Evolutionary conservation across 2,113 vertebrate species (phyloP).

Genomic region (Forbesichthys papilliferus): DNA sequence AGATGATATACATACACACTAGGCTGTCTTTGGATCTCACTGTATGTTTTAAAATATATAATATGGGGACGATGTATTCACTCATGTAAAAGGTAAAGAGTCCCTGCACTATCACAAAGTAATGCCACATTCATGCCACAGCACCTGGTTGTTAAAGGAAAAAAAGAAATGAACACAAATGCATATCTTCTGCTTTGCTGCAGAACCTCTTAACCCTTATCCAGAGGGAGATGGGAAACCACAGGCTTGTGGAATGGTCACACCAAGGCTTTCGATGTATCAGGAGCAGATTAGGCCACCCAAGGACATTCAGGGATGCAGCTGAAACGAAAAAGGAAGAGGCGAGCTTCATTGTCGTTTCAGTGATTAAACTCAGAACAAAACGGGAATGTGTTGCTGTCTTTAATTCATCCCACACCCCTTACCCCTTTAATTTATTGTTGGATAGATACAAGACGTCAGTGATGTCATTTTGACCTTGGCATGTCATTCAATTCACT

Average conservation of each 20-base stretch:
- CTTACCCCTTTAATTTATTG: no score
- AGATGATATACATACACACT: slow-evolving; percentile 58
- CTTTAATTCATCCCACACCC: slow-evolving; percentile 18
- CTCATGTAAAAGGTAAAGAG: slow-evolving; percentile 43
- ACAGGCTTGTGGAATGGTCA: slow-evolving; percentile 47
- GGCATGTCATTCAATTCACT: no score
- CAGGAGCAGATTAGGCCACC: slow-evolving; percentile 50
- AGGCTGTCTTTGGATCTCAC: slow-evolving; percentile 64
- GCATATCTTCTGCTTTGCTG: slow-evolving; percentile 66
- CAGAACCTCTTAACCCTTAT: slow-evolving; percentile 43
- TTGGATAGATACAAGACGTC: no score
- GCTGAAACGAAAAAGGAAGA: slow-evolving; percentile 66
- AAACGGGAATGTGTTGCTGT: slow-evolving; percentile 60
- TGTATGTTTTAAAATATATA: slow-evolving; percentile 38
- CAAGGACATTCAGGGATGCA: slow-evolving; percentile 73
- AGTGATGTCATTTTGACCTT: not conserved
- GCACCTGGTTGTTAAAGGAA: slow-evolving; percentile 48
- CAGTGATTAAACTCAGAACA: slow-evolving; percentile 76
- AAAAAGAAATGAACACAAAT: slow-evolving; percentile 43
- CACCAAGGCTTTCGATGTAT: slow-evolving; percentile 50
- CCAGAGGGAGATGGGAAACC: slow-evolving; percentile 37
- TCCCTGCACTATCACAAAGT: slow-evolving; percentile 50
- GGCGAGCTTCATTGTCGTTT: slow-evolving; percentile 71
- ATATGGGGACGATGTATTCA: slow-evolving; percentile 13
- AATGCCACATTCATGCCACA: slow-evolving; percentile 50